Evolutionary conservation across 2,113 vertebrate species (phyloP).

Genomic region (Geococcyx californianus): DNA sequence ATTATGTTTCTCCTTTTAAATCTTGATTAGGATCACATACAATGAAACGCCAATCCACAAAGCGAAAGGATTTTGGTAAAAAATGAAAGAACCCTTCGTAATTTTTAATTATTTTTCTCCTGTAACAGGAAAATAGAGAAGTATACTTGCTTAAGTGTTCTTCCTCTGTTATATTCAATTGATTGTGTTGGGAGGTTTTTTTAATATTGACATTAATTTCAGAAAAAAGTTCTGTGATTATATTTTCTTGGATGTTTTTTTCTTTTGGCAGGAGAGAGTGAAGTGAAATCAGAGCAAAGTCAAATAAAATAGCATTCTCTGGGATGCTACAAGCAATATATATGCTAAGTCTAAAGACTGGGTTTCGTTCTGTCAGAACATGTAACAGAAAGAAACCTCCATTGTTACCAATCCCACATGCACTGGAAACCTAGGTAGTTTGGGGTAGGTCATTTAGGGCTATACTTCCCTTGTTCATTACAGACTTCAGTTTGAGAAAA

Average conservation of each 20-base stretch:
- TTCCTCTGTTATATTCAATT: not conserved
- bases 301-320: not conserved
- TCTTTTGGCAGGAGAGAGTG: not conserved
- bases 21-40: not conserved
- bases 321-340: not conserved
- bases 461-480: not conserved
- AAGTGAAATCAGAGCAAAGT: not conserved
- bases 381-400: not conserved
- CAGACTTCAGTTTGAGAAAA: not conserved
- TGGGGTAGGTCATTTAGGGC: not conserved
- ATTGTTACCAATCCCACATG: accelerated
- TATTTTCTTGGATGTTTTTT: not conserved
- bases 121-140: not conserved
- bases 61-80: not conserved
- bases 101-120: not conserved
- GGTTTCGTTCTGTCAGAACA: not conserved
- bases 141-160: not conserved
- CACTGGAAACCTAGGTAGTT: not conserved
- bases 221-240: accelerated
- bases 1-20: not conserved
- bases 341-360: not conserved
- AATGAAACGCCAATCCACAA: not conserved
- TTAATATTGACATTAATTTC: not conserved
- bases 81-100: not conserved
- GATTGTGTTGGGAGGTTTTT: accelerated